Evolutionary conservation across 2,797 vertebrate species (phyloP).

Genomic region (Falco rusticolus): DNA sequence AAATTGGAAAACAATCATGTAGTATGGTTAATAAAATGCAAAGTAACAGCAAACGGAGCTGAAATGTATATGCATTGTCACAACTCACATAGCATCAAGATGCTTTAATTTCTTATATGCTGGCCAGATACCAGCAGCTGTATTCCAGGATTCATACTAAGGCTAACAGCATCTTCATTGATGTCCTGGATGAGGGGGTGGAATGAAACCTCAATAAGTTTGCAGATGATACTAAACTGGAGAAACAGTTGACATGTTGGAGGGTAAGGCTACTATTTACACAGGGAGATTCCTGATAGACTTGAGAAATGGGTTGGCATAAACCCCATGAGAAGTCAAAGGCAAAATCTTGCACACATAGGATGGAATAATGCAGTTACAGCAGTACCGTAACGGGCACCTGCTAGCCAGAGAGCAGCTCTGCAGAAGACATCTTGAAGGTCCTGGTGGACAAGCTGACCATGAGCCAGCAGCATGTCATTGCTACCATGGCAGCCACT

Average conservation of each 20-base stretch:
- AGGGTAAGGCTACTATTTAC: background rate
- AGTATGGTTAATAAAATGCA: background rate
- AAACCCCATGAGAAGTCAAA: background rate
- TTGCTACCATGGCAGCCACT: background rate
- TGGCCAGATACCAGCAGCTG: background rate
- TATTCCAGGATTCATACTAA: background rate
- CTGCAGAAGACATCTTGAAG: background rate
- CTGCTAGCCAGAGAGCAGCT: background rate
- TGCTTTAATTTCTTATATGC: background rate
- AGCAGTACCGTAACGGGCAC: background rate
- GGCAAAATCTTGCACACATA: background rate
- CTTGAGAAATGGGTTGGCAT: background rate
- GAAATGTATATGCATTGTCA: background rate
- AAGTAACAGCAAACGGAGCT: background rate
- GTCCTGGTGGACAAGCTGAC: background rate
- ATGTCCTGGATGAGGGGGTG: background rate
- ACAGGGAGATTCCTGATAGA: background rate
- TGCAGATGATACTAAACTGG: background rate
- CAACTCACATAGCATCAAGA: background rate
- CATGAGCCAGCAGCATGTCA: background rate
- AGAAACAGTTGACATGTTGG: background rate
- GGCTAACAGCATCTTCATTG: background rate
- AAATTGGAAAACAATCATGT: background rate
- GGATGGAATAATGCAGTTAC: background rate
- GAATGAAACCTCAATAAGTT: background rate